Evolutionary conservation across 2,113 vertebrate species (phyloP), one percentile per base, ranked within the genome.

Genomic region (Leptobrachium leishanense): DNA sequence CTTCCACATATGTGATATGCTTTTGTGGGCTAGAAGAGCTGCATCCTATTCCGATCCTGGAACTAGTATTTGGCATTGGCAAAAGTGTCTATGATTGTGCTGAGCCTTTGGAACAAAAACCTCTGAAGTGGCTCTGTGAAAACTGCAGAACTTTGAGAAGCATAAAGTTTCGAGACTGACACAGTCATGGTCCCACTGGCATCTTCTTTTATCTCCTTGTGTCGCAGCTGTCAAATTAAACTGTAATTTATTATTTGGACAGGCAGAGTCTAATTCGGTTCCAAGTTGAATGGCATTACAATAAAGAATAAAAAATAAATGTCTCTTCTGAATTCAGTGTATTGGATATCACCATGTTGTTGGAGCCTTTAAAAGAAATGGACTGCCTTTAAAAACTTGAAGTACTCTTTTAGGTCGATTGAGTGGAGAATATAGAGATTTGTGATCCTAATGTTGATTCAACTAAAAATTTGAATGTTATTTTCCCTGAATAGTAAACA

Each of bases 141-240:
- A 59, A 12, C 46, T 0, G 6, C 4, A 59, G 44, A 70, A 44
- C 68, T 50, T 50, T 43, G 42, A 46, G 68, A 44, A 43, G 43
- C 68, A 70, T n/a, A 64, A 3, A 31, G 20, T 64, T 64, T 64
- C 3, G 13, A 20, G n/a, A 20, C 3, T 8, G 46, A 50, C 46
- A 5, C 46, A 43, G 41, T 68, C 41, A 43, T 40, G 9, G 41
- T 13, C 40, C 66, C 66, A 43, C 42, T 43, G 41, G 66, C 66
- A 44, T 5, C 10, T 43, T 68, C 5, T 68, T 68, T 68, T 15
- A 68, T 68, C 66, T 68, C 9, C 15, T 10, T 13, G 66, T 42
- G 66, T 13, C 42, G 43, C 66, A 43, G 39, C 66, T 68, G 66
- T 68, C 42, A 68, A 68, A 68, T 43, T 43, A 44, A 68, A 68